These are phyloP conservation scores for Limnephilus lunatus DNA, from an alignment of 2,888 invertebrate species.

Conservation along the genomic window DNA sequence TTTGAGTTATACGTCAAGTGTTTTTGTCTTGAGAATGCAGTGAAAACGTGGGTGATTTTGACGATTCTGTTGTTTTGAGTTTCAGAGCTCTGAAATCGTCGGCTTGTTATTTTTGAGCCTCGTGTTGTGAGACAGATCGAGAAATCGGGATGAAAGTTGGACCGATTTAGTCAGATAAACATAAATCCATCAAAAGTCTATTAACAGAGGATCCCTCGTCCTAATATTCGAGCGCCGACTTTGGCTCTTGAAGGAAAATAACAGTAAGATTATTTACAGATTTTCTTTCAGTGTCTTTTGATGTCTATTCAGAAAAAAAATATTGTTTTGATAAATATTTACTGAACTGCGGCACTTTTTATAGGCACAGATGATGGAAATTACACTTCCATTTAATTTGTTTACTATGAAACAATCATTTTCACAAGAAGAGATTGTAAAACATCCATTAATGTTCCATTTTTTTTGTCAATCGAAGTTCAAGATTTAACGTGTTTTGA, in stretches of 20 bases:
- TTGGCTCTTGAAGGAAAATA: not conserved
- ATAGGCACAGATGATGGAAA: too few relatives aligned
- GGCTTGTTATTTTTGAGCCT: not conserved
- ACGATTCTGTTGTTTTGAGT: conserved; percentile 37
- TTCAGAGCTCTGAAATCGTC: conserved; percentile 13
- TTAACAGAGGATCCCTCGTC: not conserved
- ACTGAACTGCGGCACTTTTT: too few relatives aligned
- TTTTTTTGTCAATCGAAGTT: too few relatives aligned
- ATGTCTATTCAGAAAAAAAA: not conserved
- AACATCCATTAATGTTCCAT: too few relatives aligned
- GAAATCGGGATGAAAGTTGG: conserved; percentile 11
- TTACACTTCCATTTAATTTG: too few relatives aligned
- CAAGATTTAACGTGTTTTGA: too few relatives aligned
- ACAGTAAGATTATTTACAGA: not conserved
- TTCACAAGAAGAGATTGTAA: too few relatives aligned
- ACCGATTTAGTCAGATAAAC: not conserved
- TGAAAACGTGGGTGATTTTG: conserved; percentile 51
- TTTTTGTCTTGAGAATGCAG: conserved; percentile 23
- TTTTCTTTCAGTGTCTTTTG: not conserved
- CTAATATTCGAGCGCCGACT: not conserved
- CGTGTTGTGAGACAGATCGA: not conserved
- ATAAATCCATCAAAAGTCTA: not conserved
- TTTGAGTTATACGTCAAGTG: not conserved
- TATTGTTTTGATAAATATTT: too few relatives aligned
- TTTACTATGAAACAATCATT: too few relatives aligned